Base-by-base conservation (phyloP, 2,888 invertebrate species). In the Sicus ferrugineus region DNA sequence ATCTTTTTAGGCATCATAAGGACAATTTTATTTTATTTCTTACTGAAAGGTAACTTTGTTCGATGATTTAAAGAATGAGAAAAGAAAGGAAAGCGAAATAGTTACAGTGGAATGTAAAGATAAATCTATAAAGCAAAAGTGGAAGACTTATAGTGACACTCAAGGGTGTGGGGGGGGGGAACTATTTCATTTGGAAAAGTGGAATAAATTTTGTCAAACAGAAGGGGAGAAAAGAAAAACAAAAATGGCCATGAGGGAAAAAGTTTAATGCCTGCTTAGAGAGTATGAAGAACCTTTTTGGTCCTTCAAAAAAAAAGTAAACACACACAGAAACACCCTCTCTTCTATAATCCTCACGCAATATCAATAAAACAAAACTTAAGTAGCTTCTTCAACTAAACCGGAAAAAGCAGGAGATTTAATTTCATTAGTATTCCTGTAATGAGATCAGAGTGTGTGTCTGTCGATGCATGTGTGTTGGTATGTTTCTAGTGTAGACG, bases 371-470 rank as follows among this genome's bases (percentile, higher is more conserved):
- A 26, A 54, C 21, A 54, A n/a, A 54, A 38, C 52, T 54, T 26
- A 65, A 65, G 54, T 30, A 54, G 19, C 54, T 31, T 38, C 30
- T 11, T 26, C 52, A 54, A 54, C 26, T 21, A 52, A 52, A 54
- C 34, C 9, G 23, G 52, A 42, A 61, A 50, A 30, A 62, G 11
- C 67, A 68, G 71, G 73, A 73, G 68, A 72, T 71, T 74, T 72
- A 73, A 72, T 73, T 73, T 73, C 70, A 72, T 72, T 68, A 64
- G 70, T 68, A 70, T 74, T 70, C 70, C 68, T 64, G 65, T 71
- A 73, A 74, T 74, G 72, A 72, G 73, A 73, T 71, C 71, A 72
- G 72, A 71, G 71, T 65, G 69, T 38, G n/a, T 64, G 68, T 69
- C 65, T 69, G 67, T 69, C 70, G 38, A 11, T 28, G 30, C 1